A percentile compares a stretch with the other conserved stretches of the same genome.
Conservation (phyloP, 2,888 invertebrate species). For the Metacarcinus magister region DNA sequence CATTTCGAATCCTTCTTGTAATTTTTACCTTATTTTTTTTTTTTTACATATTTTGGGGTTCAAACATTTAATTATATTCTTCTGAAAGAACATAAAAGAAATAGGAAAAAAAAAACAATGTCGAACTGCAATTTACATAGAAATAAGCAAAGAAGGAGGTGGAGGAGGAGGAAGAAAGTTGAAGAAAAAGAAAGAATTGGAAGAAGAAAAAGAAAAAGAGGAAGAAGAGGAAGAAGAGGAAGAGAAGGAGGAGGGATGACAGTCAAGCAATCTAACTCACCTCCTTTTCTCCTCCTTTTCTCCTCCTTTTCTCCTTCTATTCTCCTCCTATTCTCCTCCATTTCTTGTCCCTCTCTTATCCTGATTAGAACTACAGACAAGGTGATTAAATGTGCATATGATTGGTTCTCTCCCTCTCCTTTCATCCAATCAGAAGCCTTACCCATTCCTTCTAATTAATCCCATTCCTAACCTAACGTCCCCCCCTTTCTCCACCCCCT, state of each 20-base stretch:
- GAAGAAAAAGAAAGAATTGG: too few species aligned
- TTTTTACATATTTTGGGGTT: background rate
- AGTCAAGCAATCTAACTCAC: background rate
- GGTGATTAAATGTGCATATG: background rate
- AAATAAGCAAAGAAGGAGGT: background rate
- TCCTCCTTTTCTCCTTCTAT: background rate
- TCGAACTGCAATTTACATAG: background rate
- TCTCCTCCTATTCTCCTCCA: too few species aligned
- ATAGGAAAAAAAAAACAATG: background rate
- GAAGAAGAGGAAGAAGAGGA: background rate
- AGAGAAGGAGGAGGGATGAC: background rate
- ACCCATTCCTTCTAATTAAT: background rate
- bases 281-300: background rate
- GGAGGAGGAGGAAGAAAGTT: too few species aligned
- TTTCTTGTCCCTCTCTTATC: too few species aligned
- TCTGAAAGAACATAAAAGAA: background rate
- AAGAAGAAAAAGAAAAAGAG: background rate
- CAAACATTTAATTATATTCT: background rate
- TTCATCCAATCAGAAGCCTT: background rate
- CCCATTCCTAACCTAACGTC: background rate
- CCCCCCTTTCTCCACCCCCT: background rate
- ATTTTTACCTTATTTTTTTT: background rate
- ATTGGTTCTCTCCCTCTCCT: background rate
- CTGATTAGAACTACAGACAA: background rate
- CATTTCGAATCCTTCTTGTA: background rate